Base-by-base conservation (phyloP, 2,797 vertebrate species). In the Gymnoscopelus braueri region DNA sequence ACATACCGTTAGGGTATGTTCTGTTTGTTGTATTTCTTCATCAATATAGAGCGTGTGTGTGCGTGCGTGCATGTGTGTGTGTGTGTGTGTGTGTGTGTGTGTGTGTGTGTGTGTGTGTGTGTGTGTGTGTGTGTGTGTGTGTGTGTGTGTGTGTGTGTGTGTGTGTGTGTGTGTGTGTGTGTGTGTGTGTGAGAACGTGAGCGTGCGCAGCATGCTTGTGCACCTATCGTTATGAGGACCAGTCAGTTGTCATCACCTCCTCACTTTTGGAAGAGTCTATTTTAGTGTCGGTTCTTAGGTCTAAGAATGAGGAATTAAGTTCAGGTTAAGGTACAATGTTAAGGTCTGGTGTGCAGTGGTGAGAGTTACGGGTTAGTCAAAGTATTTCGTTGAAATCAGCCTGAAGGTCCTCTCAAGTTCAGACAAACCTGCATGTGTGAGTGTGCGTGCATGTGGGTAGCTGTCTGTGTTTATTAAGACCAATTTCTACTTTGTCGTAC, bases 181-280 rank as follows among this genome's bases (percentile, higher is more conserved):
- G 75, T 65, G 59, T 15, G 64, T 72, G 67, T 9, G 4, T 32
- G 56, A 9, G 19, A 58, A 19, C 7, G 26, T 79, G 51, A 67
- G 71, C 69, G 71, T 65, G 77, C 65, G 26, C 63, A 74, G 65
- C 7, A 65, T 69, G 47, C 68, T 50, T 76, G 65, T 57, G 32
- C 72, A 10, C 57, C 56, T 61, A 59, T 59, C 78, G 32, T 39
- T 39, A 39, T 49, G 49, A 65, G 63, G 24, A 56, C 15, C 75
- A 79, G 58, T 76, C 53, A 58, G 64, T 67, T 76, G 48, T 78
- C 68, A 61, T 4, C 56, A 65, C 53, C 71, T 54, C 35, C 35
- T 4, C 35, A 39, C 35, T 39, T 39, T 39, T 39, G 35, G 35
- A 39, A 39, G 29, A 3, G 32, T 44, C 39, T 44, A 44, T 44